Evolutionary conservation across 2,113 vertebrate genomes (phyloP), one percentile per base, ranked within the genome.

Genomic region (Abramis brama): DNA sequence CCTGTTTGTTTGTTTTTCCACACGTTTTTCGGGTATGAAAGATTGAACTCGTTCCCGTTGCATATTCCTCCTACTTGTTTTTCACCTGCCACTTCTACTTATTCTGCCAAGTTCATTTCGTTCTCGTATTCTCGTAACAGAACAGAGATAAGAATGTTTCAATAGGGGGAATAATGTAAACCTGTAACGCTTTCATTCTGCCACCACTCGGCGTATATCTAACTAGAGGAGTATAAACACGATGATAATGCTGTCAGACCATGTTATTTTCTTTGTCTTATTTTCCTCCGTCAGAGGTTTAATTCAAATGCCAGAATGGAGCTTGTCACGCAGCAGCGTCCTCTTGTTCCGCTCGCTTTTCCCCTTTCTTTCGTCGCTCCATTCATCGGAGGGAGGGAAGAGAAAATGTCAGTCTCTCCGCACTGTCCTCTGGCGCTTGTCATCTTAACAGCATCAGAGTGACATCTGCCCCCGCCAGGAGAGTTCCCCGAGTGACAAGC

Each of bases 281-380:
- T 86, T 85, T 86, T 60, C 84, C 86, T 79, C 87, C 75, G 45
- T 84, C 88, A 89, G 88, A 85, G 88, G 85, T 91, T 88, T 89
- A 89, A 91, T 91, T 91, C 90, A 91, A 87, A 89, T 91, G 90
- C 87, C 90, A 91, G 86, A 91, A 89, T 88, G 86, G 82, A 82
- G 88, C 86, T 86, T 87, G 84, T 91, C 88, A 86, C 90, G 84
- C 83, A 39, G 73, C 70, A 82, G 78, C 85, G 76, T 89, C 85
- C 85, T 89, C 84, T 87, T 76, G 74, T 86, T 91, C 85, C 81
- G 64, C 87, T 88, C 74, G 74, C 75, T 87, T 87, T 81, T 84
- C 43, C 85, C 86, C 88, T 89, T 79, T 89, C 87, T 87, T 88
- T 88, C 87, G 81, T 82, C 71, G 85, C 77, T 83, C 88, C 82